Evolutionary conservation across 2,888 invertebrate species (phyloP).

Genomic region (Cryptophagus acutangulus): DNA sequence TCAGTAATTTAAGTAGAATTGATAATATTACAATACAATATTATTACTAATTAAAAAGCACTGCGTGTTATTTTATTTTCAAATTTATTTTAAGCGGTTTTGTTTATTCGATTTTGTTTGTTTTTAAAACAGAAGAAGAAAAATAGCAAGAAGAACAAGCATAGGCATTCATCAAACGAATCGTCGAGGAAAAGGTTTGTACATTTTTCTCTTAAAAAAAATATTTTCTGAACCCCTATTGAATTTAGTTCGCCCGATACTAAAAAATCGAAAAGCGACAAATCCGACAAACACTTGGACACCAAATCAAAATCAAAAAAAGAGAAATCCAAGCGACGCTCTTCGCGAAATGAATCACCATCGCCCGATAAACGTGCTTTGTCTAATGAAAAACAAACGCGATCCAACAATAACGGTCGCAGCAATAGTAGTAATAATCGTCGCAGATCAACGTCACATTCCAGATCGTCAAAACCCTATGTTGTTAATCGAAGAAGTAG

Average conservation of each 20-base stretch:
- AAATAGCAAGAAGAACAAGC: slow-evolving; percentile 52
- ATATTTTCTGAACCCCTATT: slow-evolving; percentile 10
- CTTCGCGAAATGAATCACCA: slow-evolving; percentile 16
- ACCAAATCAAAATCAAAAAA: slow-evolving; percentile 28
- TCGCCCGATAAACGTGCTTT: slow-evolving; percentile 15
- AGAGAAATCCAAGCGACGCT: slow-evolving; percentile 10
- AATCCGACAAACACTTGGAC: too few relatives aligned
- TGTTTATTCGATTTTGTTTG: too few relatives aligned
- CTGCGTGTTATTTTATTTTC: too few relatives aligned
- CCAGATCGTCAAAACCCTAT: slow-evolving; percentile 5
- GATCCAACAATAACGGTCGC: neutral
- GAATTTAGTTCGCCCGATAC: slow-evolving; percentile 39
- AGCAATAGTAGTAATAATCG: neutral
- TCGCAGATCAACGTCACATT: too few relatives aligned
- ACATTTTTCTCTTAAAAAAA: slow-evolving; percentile 14
- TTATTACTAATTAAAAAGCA: too few relatives aligned
- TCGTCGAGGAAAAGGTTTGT: slow-evolving; percentile 54
- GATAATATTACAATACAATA: too few relatives aligned
- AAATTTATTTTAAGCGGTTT: too few relatives aligned
- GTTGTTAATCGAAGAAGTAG: slow-evolving; percentile 18
- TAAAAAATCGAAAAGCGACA: too few relatives aligned
- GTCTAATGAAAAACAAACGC: slow-evolving; percentile 13
- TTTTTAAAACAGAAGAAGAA: slow-evolving; percentile 34
- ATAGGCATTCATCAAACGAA: slow-evolving; percentile 52
- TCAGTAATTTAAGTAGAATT: too few relatives aligned